Evolutionary conservation across 1,140 invertebrate species (phyloP), one percentile per base, ranked within the genome.

Genomic region (Cherax destructor): DNA sequence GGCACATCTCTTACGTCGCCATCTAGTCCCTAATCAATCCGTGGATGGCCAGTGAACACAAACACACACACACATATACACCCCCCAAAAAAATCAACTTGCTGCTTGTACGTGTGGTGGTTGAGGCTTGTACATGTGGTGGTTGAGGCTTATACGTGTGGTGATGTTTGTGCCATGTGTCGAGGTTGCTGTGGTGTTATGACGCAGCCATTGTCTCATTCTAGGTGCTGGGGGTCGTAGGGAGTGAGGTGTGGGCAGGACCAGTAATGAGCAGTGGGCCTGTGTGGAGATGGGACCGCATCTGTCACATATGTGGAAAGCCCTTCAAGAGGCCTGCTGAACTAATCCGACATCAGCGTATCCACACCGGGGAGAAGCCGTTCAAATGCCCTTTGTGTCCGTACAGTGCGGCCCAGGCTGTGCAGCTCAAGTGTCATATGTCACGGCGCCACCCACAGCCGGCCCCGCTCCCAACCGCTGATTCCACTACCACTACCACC

Each of bases 291-390:
- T 89, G 87, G 87, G 87, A 89, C 88, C 88, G 83, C 56, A 41
- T 69, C 83, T 91, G 88, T 84, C 72, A 77, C 50, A 78, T 91
- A 41, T 91, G 88, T 79, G 88, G 88, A 65, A 91, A 91, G 83
- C 61, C 81, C 69, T 91, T 91, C 83, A 91, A 59, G 72, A 72
- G 88, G 74, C 88, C 88, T 52, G 81, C 88, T 77, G 88, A 91
- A 69, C 81, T 91, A 16, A 30, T 74, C 56, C 88, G 88, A 56
- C 88, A 91, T 74, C 72, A 79, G 21, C 88, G 81, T 21, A 79
- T 91, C 59, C 88, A 91, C 76, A 91, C 88, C 21, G 88, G 88
- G 56, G 88, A 91, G 88, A 91, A 91, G 74, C 88, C 88, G 16
- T 91, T 24, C 83, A 84, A 41, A 56, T 91, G 88, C 56, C 52